Evolutionary conservation across 53 echinoderm and acorn worm species (phyloP), one percentile per base, ranked within the genome.

Genomic region (Henricia sp.): DNA sequence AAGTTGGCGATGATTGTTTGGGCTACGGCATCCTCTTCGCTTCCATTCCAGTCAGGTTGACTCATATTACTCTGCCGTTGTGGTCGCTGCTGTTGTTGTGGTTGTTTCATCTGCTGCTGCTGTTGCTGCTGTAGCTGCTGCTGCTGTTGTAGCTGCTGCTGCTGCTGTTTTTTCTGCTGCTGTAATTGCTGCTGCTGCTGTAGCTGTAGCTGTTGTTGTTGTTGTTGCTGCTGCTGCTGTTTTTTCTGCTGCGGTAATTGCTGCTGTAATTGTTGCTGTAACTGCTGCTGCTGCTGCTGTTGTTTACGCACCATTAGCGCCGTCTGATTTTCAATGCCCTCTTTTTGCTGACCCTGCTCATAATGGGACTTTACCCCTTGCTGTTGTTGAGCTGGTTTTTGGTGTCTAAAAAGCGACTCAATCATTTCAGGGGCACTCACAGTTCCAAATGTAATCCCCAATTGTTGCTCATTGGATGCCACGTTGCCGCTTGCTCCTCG

Each of bases 1-100:
- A 88, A 26, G 65, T 82, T 88, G 19, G 37, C 62, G 35, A 88
- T 88, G 39, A 71, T n/a, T 40, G 51, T 71, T 37, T 83, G 65
- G 2, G 82, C 82, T 10, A 37, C 72, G 24, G 44, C 72, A 72
- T 82, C 72, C 13, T 35, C 30, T 16, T 42, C 50, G 46, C 59
- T 58, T 24, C 10, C 41, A 33, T 34, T 80, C 0, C 38, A 64
- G 27, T 46, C 50, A 20, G 44, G 80, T 17, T 64, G 63, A 32
- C 32, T 64, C 24, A 21, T 19, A 39, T n/a, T 59, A 36, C 53
- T 34, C 37, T 23, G 73, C 43, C 58, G 19, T 38, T 20, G 30
- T 23, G 41, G 57, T 28, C 42, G 11, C 0, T n/a, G 44, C n/a
- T 20, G 14, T 23, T 63, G 46, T 3, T 32, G 43, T 4, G 29